Conservation (phyloP, 2,888 invertebrate genomes). For the Dascillus cervinus region DNA sequence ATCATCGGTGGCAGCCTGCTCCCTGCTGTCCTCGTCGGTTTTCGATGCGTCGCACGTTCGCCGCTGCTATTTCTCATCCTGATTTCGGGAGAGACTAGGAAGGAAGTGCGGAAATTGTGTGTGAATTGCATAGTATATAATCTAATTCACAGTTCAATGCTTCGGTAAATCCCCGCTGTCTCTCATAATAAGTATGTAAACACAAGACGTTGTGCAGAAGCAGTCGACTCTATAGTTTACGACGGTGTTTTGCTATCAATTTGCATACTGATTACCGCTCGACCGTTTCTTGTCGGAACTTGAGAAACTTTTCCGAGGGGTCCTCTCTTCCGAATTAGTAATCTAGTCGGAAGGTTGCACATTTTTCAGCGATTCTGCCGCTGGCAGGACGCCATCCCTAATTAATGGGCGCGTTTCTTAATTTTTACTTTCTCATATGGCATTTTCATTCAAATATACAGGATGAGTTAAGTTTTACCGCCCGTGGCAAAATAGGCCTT, state of each 20-base stretch:
- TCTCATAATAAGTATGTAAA: constrained; percentile 21
- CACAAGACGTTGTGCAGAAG: constrained; percentile 14
- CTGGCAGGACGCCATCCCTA: constrained; percentile 16
- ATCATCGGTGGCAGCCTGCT: too few relatives aligned
- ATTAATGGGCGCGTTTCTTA: constrained; percentile 16
- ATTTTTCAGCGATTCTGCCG: constrained; percentile 16
- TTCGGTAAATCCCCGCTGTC: constrained; percentile 19
- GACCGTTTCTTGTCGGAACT: constrained; percentile 12
- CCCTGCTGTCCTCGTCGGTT: too few relatives aligned
- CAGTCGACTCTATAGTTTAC: constrained; percentile 6
- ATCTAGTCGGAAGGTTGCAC: constrained; percentile 7
- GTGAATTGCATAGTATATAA: constrained; percentile 26
- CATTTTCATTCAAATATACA: too few relatives aligned
- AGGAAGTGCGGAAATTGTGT: constrained; percentile 29
- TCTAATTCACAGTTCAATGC: constrained; percentile 23
- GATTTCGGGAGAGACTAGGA: constrained; percentile 22
- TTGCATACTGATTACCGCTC: constrained; percentile 25
- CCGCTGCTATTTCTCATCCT: constrained; percentile 21
- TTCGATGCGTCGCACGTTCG: constrained; percentile 17
- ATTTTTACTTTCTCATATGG: too few relatives aligned
- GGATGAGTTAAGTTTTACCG: too few relatives aligned
- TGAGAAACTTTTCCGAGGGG: not conserved
- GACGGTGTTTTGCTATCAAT: constrained; percentile 20
- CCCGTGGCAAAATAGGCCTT: too few relatives aligned
- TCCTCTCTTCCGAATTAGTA: not conserved